phyloP scores from a whole-genome alignment of 2,888 invertebrate species.

The Andrena chrysosceles region DNA sequence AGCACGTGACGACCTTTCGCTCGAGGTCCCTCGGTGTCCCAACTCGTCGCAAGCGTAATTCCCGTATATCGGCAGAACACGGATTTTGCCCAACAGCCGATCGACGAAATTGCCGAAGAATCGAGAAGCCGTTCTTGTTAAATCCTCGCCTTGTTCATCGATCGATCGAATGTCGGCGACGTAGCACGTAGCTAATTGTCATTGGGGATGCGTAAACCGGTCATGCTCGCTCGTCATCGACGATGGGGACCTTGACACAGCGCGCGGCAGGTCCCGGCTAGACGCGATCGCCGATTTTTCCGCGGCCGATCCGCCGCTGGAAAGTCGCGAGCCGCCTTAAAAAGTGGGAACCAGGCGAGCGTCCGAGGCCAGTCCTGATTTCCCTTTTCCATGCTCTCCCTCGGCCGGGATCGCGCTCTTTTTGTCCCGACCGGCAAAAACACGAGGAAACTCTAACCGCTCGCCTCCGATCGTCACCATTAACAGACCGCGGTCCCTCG shows the following conservation, averaged over 20 bases:
- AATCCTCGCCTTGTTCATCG: neutral
- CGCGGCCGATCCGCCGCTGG: conserved; percentile 7
- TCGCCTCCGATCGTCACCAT: conserved; percentile 45
- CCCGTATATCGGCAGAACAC: neutral
- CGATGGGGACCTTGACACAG: conserved; percentile 33
- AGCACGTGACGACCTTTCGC: neutral
- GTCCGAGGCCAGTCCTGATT: conserved; percentile 20
- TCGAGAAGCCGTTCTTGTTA: neutral
- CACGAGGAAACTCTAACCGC: conserved; percentile 32
- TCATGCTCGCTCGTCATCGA: conserved; percentile 1
- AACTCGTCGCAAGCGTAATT: neutral
- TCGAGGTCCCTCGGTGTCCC: neutral
- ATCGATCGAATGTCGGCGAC: neutral
- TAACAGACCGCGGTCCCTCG: conserved; percentile 26
- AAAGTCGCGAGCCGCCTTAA: conserved; percentile 15
- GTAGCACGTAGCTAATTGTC: conserved; percentile 40
- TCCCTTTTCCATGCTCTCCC: conserved; percentile 61
- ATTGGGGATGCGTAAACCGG: conserved; percentile 47
- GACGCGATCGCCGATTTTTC: neutral
- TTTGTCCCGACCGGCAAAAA: conserved; percentile 50
- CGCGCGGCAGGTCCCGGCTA: neutral
- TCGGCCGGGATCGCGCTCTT: conserved; percentile 11
- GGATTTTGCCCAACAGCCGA: neutral
- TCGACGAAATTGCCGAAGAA: neutral
- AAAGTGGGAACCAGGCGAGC: neutral